Evolutionary conservation across 2,888 invertebrate genomes (phyloP), one percentile per base, ranked within the genome.

Genomic region (Trachelus troglodyta): DNA sequence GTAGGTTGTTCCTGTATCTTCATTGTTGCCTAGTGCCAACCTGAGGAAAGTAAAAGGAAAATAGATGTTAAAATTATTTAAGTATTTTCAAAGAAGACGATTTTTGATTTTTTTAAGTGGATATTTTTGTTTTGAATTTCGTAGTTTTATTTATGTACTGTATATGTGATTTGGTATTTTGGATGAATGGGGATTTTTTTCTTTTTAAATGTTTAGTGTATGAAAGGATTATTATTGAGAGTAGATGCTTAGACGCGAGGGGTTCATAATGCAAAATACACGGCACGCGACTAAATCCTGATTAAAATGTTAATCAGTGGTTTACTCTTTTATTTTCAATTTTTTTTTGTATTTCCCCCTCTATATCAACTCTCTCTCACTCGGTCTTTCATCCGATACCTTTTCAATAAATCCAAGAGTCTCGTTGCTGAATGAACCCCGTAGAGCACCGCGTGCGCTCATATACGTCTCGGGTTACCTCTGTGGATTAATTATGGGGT

Each of bases 401-500:
- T 89, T 90, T 90, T 89, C 90, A 89, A 90, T 89, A 88, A 88
- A 85, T 87, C 85, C 81, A 82, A 80, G 83, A 85, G 87, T 86
- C 86, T 86, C 82, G 86, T 84, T 84, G 85, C 81, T 88, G 89
- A 90, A 89, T 88, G 85, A 85, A 75, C 79, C 79, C 79, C 83
- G 82, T 75, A 84, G 82, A 80, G 85, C 84, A 87, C 89, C 88
- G 85, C 81, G 86, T 87, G 87, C 85, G 87, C 87, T 84, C 87
- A 88, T 89, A 89, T 88, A 87, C 86, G 86, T 90, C 90, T 90
- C 90, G 87, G 87, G 90, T 90, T 90, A 90, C 90, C 88, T 89
- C 89, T 87, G 86, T 85, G 89, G 90, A 90, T 90, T 90, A 90
- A 90, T 90, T 90, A 90, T 89, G 86, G 88, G 88, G 88, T 88